Evolutionary conservation across 2,113 vertebrate species (phyloP), one percentile per base, ranked within the genome.

Genomic region (Urocynchramus pylzowi): DNA sequence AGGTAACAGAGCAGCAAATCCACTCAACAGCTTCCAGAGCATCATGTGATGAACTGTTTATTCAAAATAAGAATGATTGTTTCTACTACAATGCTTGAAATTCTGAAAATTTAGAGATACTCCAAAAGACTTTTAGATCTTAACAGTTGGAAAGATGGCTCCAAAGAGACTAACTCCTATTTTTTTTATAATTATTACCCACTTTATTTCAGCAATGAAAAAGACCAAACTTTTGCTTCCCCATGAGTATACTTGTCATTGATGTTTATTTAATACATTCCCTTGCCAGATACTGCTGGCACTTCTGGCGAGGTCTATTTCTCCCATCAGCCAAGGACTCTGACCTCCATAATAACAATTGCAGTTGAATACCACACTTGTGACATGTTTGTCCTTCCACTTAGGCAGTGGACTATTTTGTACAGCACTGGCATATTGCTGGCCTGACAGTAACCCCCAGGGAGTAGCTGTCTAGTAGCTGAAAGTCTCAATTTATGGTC

Each of bases 391-490:
- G 93, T 90, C 59, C 56, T 92, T 63, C 79, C 71, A 92, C 68
- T 92, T 42, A 84, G 31, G 28, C 82, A 91, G 30, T 13, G 18
- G 63, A 80, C 18, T 77, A 37, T 69, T 90, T 65, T 54, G 27
- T 69, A 70, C 37, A 56, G 59, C 68, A 59, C 23, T 93, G 82
- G 54, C 85, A 83, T 92, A 73, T 59, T 87, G 52, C 74, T 94
- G 74, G 56, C 27, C 81, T 69, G 60, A 84, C 24, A 94, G n/a
- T 28, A 79, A 63, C 42, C 83, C 79, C 21, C 7, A 2, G 86
- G 88, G 35, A 86, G 39, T 2, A 74, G 50, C 54, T 86, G 83
- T 74, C 88, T 59, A 54, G 68, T 35, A 89, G 68, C 21, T 90
- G 33, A 86, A 92, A 80, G 21, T 73, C 53, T 65, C 68, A 65